Percentiles rank a stretch among this genome's conserved stretches.
Conservation (phyloP, 2,888 invertebrate genomes). For the Yponomeuta malinellus region DNA sequence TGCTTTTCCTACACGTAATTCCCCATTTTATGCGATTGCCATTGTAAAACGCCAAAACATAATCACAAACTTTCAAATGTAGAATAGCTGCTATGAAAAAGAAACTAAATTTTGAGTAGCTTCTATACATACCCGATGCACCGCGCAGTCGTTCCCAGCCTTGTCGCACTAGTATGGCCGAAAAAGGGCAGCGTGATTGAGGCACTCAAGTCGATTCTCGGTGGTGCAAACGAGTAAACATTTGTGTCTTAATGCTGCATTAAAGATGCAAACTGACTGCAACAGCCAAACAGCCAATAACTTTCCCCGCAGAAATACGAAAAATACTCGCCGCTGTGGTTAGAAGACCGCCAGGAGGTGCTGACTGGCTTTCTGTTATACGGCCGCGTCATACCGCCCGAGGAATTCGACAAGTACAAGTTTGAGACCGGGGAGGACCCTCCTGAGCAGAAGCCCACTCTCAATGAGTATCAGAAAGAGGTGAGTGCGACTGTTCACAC, state of each 20-base stretch:
- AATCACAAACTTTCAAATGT: too few species aligned
- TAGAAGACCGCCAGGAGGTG: slow-evolving; percentile 84
- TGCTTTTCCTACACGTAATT: too few species aligned
- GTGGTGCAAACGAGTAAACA: too few species aligned
- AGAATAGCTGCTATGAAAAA: too few species aligned
- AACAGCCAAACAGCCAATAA: neutral
- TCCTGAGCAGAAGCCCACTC: slow-evolving; percentile 74
- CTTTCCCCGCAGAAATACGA: slow-evolving; percentile 65
- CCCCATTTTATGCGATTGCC: too few species aligned
- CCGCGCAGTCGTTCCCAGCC: too few species aligned
- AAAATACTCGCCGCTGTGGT: slow-evolving; percentile 87
- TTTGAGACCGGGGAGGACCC: slow-evolving; percentile 68
- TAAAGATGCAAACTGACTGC: neutral
- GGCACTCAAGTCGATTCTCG: too few species aligned
- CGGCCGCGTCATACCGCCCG: slow-evolving; percentile 81
- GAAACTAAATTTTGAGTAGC: too few species aligned
- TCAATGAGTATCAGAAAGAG: slow-evolving; percentile 85
- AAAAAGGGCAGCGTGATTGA: too few species aligned
- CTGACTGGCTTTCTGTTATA: slow-evolving; percentile 85
- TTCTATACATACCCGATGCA: too few species aligned
- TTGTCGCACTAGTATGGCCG: too few species aligned
- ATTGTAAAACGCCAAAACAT: too few species aligned
- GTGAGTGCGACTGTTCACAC: slow-evolving; percentile 36
- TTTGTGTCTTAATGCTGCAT: neutral
- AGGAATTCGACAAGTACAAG: slow-evolving; percentile 79